Base-by-base conservation (phyloP, 2,797 vertebrate genomes). In the Hipposideros larvatus region DNA sequence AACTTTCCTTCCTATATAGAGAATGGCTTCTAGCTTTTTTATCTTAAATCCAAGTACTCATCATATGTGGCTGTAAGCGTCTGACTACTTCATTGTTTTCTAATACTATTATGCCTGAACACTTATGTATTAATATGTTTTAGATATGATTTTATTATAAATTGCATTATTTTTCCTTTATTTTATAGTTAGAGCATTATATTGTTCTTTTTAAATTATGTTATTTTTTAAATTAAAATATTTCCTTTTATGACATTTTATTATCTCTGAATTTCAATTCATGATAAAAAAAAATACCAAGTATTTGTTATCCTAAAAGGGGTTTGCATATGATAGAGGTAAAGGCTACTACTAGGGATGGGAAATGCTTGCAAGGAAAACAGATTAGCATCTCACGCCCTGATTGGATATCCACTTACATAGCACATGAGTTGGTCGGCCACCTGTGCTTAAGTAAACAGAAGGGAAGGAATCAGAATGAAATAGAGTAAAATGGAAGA, bases 121-220 rank as follows among this genome's bases (percentile, higher is more conserved):
- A 78, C 41, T 83, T 92, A 79, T 15, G 34, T 87, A 73, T 71
- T 84, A 78, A 87, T 46, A 79, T 90, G 28, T 41, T 75, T 57
- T 82, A 48, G 9, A 88, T 53, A 70, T 41, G 80, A 83, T 74
- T 95, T 86, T 88, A 95, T 90, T 92, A 57, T 85, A 68, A 94
- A 82, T 70, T 37, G n/a, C 4, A 61, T 78, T 83, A 9, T 43
- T 83, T 90, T 46, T 11, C 34, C 31, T 53, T 80, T 94, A 85
- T 84, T 93, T 88, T 93, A 89, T 78, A 90, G 37, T 91, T 65
- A 73, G 6, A 91, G 5, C 18, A 88, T 51, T 77, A 66, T 70
- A 59, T 71, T 53, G 1, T 51, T 82, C 26, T 83, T 83, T 80
- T 85, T 26, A 93, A 92, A 79, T 91, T 71, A 66, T 48, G 6